Evolutionary conservation across 2,113 vertebrate genomes (phyloP), one percentile per base, ranked within the genome.

Genomic region (Tragelaphus imberbis): DNA sequence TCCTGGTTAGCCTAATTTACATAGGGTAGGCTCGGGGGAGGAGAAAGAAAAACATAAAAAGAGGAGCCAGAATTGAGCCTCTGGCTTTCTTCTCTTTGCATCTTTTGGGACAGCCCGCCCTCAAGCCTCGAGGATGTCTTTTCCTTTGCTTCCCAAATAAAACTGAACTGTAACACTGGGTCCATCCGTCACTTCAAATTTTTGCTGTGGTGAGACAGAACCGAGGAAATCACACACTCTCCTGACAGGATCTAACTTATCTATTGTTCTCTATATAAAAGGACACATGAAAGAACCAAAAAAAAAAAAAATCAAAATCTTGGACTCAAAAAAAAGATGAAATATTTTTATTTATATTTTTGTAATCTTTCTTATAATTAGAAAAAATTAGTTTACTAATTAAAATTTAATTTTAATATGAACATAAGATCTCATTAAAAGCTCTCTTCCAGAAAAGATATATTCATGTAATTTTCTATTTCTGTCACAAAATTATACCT

Each of bases 361-460:
- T 58, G 10, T 44, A 88, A 77, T 91, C 19, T 94, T 92, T 97
- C 55, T 63, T 90, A 85, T 51, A 92, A 92, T 84, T 90, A 95
- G 92, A 28, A 84, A 19, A 90, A 92, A 12, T 77, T 96, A 80
- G 91, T 89, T 95, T 75, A 97, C 96, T 93, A 95, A 93, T 91
- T 94, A 96, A 98, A 97, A 87, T 90, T 93, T 94, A 90, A 97
- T 92, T 88, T 97, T 94, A 86, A 91, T 49, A 90, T 71, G 68
- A 90, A 94, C 28, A 71, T 58, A 86, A 86, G 23, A 21, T 84
- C n/a, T 94, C 80, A 10, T 93, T 96, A 95, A 97, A 97, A 81
- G 40, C 23, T 6, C 36, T 90, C 58, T 88, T 86, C 55, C 88
- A 89, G 51, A 88, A 59, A 89, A 95, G 16, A 88, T 59, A 21